phyloP scores from a whole-genome alignment of 1,140 invertebrate genomes.

The Drosophila aff. region DNA sequence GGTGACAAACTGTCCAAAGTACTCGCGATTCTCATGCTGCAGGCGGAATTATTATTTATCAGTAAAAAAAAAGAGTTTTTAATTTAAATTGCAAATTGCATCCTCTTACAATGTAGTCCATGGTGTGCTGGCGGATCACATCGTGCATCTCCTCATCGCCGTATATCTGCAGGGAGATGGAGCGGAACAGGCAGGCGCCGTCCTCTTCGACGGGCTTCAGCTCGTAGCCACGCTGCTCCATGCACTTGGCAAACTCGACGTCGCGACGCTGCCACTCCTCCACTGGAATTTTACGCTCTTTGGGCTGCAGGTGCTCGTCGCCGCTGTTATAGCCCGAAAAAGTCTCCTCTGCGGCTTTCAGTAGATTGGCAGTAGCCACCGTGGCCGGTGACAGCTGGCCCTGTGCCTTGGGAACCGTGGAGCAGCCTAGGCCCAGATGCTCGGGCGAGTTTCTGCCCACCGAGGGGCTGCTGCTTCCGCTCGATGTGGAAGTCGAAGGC shows the following conservation, averaged over 20 bases:
- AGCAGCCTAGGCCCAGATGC: slow-evolving; percentile 41
- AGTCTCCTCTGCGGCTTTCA: slow-evolving; percentile 79
- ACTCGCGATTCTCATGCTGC: slow-evolving; percentile 91
- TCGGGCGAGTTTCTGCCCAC: slow-evolving; percentile 69
- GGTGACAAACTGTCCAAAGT: slow-evolving; percentile 97
- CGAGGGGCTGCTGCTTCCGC: slow-evolving; percentile 49
- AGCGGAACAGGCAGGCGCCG: slow-evolving; percentile 96
- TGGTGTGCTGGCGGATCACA: slow-evolving; percentile 93
- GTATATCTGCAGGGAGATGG: slow-evolving; percentile 96
- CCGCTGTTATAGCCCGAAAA: slow-evolving; percentile 90
- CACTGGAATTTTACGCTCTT: slow-evolving; percentile 86
- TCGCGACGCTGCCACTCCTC: slow-evolving; percentile 89
- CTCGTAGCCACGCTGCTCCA: slow-evolving; percentile 90
- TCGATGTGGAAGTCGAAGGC: slow-evolving; percentile 24
- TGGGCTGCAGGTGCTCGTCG: slow-evolving; percentile 90
- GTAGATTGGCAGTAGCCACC: slow-evolving; percentile 52
- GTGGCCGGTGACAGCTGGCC: slow-evolving; percentile 47
- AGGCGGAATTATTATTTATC: background rate
- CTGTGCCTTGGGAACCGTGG: slow-evolving; percentile 32
- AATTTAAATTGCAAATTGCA: no score
- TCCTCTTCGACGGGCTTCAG: slow-evolving; percentile 97
- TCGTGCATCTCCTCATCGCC: slow-evolving; percentile 97
- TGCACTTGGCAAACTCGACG: slow-evolving; percentile 89
- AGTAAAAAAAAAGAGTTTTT: no score
- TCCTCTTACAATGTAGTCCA: slow-evolving; percentile 95